Evolutionary conservation across 2,888 invertebrate genomes (phyloP).

Genomic region (Hypercompe scribonia): DNA sequence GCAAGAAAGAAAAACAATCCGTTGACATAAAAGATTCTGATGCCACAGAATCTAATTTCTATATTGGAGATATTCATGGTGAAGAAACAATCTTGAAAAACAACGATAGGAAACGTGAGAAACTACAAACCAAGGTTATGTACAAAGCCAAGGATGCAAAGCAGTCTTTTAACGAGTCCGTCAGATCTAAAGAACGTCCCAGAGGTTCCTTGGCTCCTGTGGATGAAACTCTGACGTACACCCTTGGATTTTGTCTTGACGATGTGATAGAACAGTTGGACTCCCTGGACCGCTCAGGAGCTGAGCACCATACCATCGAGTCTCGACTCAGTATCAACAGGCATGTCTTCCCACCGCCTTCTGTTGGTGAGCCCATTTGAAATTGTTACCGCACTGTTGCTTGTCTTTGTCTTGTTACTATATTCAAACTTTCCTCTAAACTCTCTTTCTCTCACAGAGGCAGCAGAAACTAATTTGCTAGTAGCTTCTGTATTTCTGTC

Average conservation of each 20-base stretch:
- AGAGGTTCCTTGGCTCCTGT: constrained; percentile 59
- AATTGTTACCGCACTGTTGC: background rate
- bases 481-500: background rate
- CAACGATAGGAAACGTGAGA: constrained; percentile 30
- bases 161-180: constrained; percentile 75
- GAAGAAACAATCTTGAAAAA: constrained; percentile 40
- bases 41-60: constrained; percentile 71
- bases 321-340: constrained; percentile 63
- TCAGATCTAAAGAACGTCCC: constrained; percentile 67
- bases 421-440: background rate
- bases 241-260: constrained; percentile 58
- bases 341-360: constrained; percentile 69
- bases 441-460: constrained; percentile 3
- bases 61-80: constrained; percentile 68
- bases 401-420: constrained; percentile 5
- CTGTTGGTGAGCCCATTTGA: constrained; percentile 66
- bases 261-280: constrained; percentile 65
- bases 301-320: constrained; percentile 70
- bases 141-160: constrained; percentile 73
- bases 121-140: constrained; percentile 43
- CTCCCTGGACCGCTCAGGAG: constrained; percentile 72
- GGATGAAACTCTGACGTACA: constrained; percentile 62
- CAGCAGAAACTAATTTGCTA: background rate
- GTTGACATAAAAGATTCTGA: constrained; percentile 74
- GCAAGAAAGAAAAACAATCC: constrained; percentile 64